Base-by-base conservation (phyloP, 2,797 vertebrate species). In the Peromyscus eremicus region DNA sequence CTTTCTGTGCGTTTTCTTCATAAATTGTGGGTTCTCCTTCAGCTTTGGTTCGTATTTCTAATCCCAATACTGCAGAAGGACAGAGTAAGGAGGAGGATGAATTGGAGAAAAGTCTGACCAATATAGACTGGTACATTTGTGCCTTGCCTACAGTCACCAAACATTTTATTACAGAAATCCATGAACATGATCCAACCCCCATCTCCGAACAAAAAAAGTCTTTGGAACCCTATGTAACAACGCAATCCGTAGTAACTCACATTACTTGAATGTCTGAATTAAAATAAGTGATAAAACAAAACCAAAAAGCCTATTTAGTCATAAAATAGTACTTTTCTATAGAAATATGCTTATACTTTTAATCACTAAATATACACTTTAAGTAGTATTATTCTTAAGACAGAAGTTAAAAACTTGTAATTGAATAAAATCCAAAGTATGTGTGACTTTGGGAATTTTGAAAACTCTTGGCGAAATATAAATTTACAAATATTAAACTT, bases 331-430 rank as follows among this genome's bases (percentile, higher is more conserved):
- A 70, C 23, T 55, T 94, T 79, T 80, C 9, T 89, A 64, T 79
- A 37, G 55, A 94, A 57, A 11, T 80, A 23, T 34, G 23, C 32
- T 32, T 80, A n/a, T 19, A 4, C 46, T 79, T 32, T 55, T n/a
- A 80, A 55, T 4, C 0, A 81, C 19, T 34, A 62, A 43, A 62
- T 32, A 32, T 32, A 32, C 37, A 75, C 17, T 70, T 6, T 25
- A 6, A 70, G n/a, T 19, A 83, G 13, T 64, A 66, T 14, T 75
- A 71, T 37, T 68, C 90, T 91, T 46, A 77, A 88, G 29, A 75
- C 2, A 84, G 14, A 80, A 81, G 83, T 32, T 34, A 29, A 93
- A 95, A 91, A 49, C 46, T 55, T 68, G 64, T 14, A 94, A 93
- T 88, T 83, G n/a, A 14, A 49, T 21, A 66, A 66, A 93, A 25